These are phyloP conservation scores for Urophycis tenuis DNA, from an alignment of 2,797 vertebrate species.

Conservation along the genomic window DNA sequence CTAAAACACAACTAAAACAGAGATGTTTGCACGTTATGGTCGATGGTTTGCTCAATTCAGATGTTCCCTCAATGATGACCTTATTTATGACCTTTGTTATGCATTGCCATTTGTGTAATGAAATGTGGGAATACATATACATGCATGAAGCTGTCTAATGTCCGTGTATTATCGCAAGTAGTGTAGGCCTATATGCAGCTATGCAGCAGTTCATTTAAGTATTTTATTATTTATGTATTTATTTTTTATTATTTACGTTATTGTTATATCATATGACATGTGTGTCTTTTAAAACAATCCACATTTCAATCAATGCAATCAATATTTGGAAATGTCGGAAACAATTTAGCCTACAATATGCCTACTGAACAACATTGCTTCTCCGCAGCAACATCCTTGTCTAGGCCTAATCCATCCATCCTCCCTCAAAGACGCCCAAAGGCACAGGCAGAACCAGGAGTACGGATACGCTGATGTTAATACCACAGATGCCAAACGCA, in stretches of 20 bases:
- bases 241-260: no score
- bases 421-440: neutral
- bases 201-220: neutral
- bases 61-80: neutral
- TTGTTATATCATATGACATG: neutral
- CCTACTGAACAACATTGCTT: neutral
- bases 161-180: neutral
- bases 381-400: neutral
- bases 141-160: neutral
- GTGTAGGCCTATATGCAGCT: no score
- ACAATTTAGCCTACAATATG: neutral
- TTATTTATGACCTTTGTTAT: neutral
- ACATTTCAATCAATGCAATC: neutral
- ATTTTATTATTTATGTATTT: no score
- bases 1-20: neutral
- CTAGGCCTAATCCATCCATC: neutral
- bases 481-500: neutral
- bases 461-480: neutral
- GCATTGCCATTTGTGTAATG: neutral
- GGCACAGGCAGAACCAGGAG: neutral
- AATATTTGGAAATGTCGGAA: neutral
- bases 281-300: neutral
- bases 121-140: neutral
- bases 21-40: neutral
- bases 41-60: neutral